Base-by-base conservation (phyloP, 2,888 invertebrate genomes). In the Eurytoma californica region DNA sequence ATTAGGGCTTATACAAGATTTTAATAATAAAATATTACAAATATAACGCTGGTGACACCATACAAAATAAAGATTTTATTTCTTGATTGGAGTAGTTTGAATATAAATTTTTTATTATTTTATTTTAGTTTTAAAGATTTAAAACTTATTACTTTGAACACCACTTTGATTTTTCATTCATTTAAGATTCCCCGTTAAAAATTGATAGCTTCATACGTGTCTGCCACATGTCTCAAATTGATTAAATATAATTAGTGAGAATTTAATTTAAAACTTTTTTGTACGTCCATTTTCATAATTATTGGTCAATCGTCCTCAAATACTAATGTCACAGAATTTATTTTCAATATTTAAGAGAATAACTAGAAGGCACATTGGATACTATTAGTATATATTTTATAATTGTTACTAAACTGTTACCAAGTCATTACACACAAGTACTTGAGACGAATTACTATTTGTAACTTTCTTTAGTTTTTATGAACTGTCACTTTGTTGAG, bases 141-240 rank as follows among this genome's bases (percentile, higher is more conserved):
- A 13, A 57, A 47, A 2, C 58, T 70, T 49, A 60, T 60, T 51
- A 75, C 65, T 51, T 75, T 20, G 16, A 72, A 75, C 20, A 75
- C 53, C 39, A 74, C 58, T 77, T 66, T 61, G 75, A 55, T 72
- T 77, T 61, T 69, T 24, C 60, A 77, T 58, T 60, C 47, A 5
- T 39, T 39, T 39, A 0, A 9, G 7, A 9, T 9, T 39, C 9
- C 7, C 7, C 39, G 4, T 39, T 4, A 39, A 39, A 39, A 39
- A 18, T 69, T 69, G 68, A 16, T 69, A 87, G 88, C 88, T 88
- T 88, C 83, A 85, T 86, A 86, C 85, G 85, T 89, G 89, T 89
- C 87, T 90, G 89, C 87, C 89, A 87, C 89, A 89, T 90, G 89
- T 90, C 89, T 88, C 80, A 83, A 73, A 68, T 65, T 81, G 80